Base-by-base conservation (phyloP, 2,888 invertebrate species). In the Noctuana brunneofusca region DNA sequence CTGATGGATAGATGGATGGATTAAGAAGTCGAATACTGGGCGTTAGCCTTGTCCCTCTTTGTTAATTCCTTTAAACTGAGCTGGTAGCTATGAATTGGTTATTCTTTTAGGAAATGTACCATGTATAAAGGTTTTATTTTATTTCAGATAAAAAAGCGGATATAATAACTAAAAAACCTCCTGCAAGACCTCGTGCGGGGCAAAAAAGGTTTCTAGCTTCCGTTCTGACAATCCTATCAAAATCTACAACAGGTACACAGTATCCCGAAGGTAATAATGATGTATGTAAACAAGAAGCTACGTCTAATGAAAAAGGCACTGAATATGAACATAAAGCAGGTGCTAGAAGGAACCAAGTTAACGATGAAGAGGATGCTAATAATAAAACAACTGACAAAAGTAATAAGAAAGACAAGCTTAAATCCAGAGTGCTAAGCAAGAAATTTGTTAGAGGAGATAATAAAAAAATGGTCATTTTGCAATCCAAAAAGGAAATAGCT, bases 191-290 rank as follows among this genome's bases (percentile, higher is more conserved):
- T 0, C 70, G 74, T 1, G 74, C 78, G 0, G 75, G 70, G 0
- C 75, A 70, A 32, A 83, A 82, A 32, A 67, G 67, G 0, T 84
- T 87, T 62, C 54, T 86, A 1, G 63, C 75, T 0, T 83, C 85
- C 0, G 80, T 83, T 0, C 70, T 84, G 0, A 76, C 66, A 0
- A 81, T 84, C 3, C 69, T 87, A 0, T 81, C 85, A 0, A 81
- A 85, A 69, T 74, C 78, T 0, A 79, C 85, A 0, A 71, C 79
- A 0, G 80, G 74, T 0, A 86, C 84, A 0, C 83, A 86, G 58
- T 76, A 67, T 30, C 82, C 83, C 0, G 84, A 78, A 3, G 18
- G n/a, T 1, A 50, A 68, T 0, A 63, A 66, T 11, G n/a, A 30
- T 1, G 69, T 4, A 20, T 50, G 2, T 5, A 24, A 49, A 38